Conservation (phyloP, 2,113 vertebrate species). For the Ochotona curzoniae region DNA sequence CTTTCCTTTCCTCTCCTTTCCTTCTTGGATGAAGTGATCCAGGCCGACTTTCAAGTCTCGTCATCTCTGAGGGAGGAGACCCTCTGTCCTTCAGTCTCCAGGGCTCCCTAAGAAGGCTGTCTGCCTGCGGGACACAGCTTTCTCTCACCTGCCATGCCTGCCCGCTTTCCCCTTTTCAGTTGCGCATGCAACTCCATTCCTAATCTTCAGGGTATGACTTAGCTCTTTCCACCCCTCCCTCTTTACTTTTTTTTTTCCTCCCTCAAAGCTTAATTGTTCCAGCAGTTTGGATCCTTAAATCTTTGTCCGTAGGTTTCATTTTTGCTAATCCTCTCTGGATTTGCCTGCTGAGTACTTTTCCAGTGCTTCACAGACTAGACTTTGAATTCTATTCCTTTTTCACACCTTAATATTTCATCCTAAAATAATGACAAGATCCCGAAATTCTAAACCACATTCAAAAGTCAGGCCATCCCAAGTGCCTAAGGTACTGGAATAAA, state of each 20-base stretch:
- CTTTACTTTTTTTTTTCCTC: not conserved
- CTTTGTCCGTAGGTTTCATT: conserved; percentile 41
- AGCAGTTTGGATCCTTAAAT: conserved; percentile 43
- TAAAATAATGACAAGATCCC: conserved; percentile 38
- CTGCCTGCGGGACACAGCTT: not conserved
- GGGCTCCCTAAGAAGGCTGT: conserved; percentile 5
- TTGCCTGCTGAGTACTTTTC: conserved; percentile 40
- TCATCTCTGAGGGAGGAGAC: conserved; percentile 27
- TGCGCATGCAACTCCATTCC: conserved; percentile 29
- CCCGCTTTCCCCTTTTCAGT: not conserved
- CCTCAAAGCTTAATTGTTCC: conserved; percentile 47
- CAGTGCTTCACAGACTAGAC: conserved; percentile 21
- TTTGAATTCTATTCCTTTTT: conserved; percentile 37
- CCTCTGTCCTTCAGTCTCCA: not conserved
- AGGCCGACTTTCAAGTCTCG: not conserved
- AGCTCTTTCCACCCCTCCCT: not conserved
- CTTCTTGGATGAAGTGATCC: conserved; percentile 36
- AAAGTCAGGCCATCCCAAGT: conserved; percentile 60
- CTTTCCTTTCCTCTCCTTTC: too few species aligned
- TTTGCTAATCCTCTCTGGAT: conserved; percentile 29
- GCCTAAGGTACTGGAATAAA: not conserved
- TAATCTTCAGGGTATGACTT: conserved; percentile 4
- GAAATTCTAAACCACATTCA: conserved; percentile 28
- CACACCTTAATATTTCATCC: conserved; percentile 12
- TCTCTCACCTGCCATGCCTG: conserved; percentile 7